Evolutionary conservation across 1,140 invertebrate species (phyloP).

Genomic region (Hetaerina americana): DNA sequence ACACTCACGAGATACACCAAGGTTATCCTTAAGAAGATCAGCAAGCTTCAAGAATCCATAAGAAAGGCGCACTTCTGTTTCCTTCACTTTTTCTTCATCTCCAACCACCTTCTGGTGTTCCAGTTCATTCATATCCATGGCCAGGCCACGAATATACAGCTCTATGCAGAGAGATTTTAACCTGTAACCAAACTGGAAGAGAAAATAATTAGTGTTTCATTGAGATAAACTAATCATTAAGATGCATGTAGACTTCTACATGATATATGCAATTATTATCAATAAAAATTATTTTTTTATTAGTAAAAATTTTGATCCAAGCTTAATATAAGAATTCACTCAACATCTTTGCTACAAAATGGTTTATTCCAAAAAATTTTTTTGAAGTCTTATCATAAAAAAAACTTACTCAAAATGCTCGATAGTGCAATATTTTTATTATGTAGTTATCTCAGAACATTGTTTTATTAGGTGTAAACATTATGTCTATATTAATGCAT

Average conservation of each 20-base stretch:
- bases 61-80: constrained; percentile 38
- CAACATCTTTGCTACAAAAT: too few species aligned
- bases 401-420: too few species aligned
- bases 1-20: constrained; percentile 43
- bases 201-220: neutral
- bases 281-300: too few species aligned
- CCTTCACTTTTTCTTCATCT: constrained; percentile 26
- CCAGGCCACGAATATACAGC: constrained; percentile 55
- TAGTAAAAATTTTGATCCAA: too few species aligned
- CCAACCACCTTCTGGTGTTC: constrained; percentile 43
- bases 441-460: too few species aligned
- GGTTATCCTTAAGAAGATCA: constrained; percentile 37
- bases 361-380: too few species aligned
- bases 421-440: too few species aligned
- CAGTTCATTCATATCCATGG: constrained; percentile 59
- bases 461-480: too few species aligned
- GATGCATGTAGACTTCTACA: neutral
- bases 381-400: too few species aligned
- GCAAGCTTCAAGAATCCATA: constrained; percentile 41
- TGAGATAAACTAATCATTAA: neutral
- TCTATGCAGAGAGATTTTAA: constrained; percentile 54
- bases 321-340: too few species aligned
- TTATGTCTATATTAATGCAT: too few species aligned
- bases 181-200: constrained; percentile 38
- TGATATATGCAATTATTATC: too few species aligned